These are phyloP conservation scores for Apus apus DNA, from an alignment of 2,113 vertebrate species.

Conservation along the genomic window DNA sequence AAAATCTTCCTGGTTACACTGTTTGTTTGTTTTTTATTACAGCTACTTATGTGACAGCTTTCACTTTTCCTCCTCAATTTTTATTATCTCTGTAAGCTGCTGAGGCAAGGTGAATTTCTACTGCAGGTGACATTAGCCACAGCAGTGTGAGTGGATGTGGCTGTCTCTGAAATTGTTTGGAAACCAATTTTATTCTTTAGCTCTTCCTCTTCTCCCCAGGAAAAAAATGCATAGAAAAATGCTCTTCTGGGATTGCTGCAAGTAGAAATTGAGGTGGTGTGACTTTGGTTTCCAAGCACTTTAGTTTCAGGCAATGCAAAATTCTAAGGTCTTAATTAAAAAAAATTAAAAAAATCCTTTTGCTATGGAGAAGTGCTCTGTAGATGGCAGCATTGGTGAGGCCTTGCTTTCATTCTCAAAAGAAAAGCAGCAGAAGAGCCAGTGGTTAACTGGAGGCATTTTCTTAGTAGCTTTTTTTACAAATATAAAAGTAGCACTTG, in stretches of 20 bases:
- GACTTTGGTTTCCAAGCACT: not conserved
- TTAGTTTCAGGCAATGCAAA: not conserved
- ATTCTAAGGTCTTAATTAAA: not conserved
- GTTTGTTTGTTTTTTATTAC: not conserved
- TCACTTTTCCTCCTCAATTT: not conserved
- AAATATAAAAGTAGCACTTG: not conserved
- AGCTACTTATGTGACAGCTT: not conserved
- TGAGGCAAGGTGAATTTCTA: not conserved
- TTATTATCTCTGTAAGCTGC: not conserved
- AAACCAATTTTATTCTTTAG: not conserved
- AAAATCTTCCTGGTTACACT: not conserved
- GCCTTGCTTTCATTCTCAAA: not conserved
- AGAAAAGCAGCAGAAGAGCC: not conserved
- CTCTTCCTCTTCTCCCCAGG: not conserved
- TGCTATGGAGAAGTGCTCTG: not conserved
- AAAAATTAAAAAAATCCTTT: not conserved
- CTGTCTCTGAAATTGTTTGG: not conserved
- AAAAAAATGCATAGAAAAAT: not conserved
- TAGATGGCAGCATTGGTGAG: slow-evolving; percentile 62
- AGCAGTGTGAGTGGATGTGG: not conserved
- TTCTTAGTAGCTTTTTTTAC: not conserved
- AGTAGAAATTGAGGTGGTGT: not conserved
- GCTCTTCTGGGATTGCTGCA: not conserved
- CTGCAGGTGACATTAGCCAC: not conserved
- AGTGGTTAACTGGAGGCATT: not conserved